A percentile compares a stretch with the other conserved stretches of the same genome.
Conservation (phyloP, 1,140 invertebrate genomes). For the Halesus radiatus region DNA sequence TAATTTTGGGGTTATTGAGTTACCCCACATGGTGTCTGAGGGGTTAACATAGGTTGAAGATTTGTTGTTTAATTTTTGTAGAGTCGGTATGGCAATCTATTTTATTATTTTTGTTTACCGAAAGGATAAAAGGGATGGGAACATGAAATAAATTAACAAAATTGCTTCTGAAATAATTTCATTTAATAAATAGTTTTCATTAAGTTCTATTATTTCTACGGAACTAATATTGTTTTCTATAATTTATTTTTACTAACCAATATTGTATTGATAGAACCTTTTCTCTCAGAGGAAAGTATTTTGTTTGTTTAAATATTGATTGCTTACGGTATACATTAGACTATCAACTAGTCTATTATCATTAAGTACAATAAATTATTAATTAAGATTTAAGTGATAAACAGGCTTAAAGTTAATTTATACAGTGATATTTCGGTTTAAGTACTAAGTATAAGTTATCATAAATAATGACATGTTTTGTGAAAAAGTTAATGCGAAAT, state of each 20-base stretch:
- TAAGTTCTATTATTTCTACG: constrained; percentile 56
- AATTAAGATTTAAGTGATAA: constrained; percentile 34
- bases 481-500: background rate
- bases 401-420: constrained; percentile 33
- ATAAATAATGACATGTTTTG: constrained; percentile 10
- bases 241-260: constrained; percentile 53
- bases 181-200: constrained; percentile 58
- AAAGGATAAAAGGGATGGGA: too few relatives aligned
- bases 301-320: constrained; percentile 21
- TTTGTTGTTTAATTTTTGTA: too few relatives aligned
- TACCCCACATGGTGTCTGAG: too few relatives aligned
- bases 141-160: constrained; percentile 9
- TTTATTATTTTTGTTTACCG: too few relatives aligned
- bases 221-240: constrained; percentile 57
- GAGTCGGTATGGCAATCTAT: too few relatives aligned
- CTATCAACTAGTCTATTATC: constrained; percentile 14
- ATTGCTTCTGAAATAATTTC: constrained; percentile 52
- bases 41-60: too few relatives aligned
- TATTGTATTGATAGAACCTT: constrained; percentile 50
- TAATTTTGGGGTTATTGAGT: too few relatives aligned
- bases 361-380: constrained; percentile 32
- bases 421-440: constrained; percentile 48
- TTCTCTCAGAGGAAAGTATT: constrained; percentile 54
- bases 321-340: constrained; percentile 23
- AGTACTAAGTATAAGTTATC: constrained; percentile 42